Base-by-base conservation (phyloP, 2,888 invertebrate species). In the Aethes cnicana region DNA sequence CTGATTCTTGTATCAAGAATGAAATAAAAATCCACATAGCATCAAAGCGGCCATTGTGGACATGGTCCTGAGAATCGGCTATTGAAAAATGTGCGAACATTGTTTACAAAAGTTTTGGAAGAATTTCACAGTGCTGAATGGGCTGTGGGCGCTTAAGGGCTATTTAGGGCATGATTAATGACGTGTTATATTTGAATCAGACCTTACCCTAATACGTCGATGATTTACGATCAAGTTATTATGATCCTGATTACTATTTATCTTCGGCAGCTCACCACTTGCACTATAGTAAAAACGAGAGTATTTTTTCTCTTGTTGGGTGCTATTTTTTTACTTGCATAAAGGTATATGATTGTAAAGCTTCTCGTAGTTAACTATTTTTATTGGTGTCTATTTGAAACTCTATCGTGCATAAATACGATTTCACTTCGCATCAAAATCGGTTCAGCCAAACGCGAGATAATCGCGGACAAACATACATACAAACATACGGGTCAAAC, bases 121-220 rank as follows among this genome's bases (percentile, higher is more conserved):
- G 73, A 71, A 84, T 84, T 84, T 81, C 73, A 80, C 76, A 77
- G 71, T 66, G 67, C 64, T 73, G 73, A 69, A 76, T 66, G 69
- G 74, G 71, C 82, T 87, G 88, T 78, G 88, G 88, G 77, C 81
- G 83, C 84, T 88, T 87, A 84, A 79, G 77, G 77, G 75, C 71
- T 74, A 81, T 84, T 84, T 81, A 76, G 68, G 62, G 59, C 35
- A 71, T 83, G 86, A 86, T 85, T 68, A 77, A 86, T 77, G 79
- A 70, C 63, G 61, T 76, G 75, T 75, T 76, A 70, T 68, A 69
- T 68, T 70, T 64, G 48, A 48, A 39, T 59, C 47, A 62, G 69
- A 60, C 56, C 62, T 59, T 64, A 56, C 49, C 39, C 52, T 43
- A 59, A 62, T 57, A 60, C 63, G 47, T 32, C 44, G 44, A 57